Conservation (phyloP, 2,113 vertebrate genomes). For the Brachionichthys hirsutus region DNA sequence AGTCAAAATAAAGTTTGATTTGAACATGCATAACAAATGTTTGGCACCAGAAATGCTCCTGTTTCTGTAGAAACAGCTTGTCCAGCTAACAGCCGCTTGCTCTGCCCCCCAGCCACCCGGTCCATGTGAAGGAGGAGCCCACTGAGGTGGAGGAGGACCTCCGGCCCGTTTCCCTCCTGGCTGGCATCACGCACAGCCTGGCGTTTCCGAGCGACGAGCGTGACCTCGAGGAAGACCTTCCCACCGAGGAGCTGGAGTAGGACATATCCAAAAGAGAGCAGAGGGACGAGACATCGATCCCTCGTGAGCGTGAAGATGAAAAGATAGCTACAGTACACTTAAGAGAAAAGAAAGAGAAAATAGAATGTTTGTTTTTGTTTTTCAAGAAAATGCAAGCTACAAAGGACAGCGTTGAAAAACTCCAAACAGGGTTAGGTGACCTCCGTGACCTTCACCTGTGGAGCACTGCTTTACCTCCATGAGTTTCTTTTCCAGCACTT, state of each 20-base stretch:
- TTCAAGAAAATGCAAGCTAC: slow-evolving; percentile 69
- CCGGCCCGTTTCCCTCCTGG: slow-evolving; percentile 85
- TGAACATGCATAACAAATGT: too few species aligned
- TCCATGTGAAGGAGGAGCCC: slow-evolving; percentile 98
- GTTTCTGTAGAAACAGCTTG: too few species aligned
- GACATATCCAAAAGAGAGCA: slow-evolving; percentile 36
- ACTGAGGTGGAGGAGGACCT: slow-evolving; percentile 90
- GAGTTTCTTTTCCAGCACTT: slow-evolving; percentile 58
- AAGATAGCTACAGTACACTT: slow-evolving; percentile 59
- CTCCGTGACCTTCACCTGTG: slow-evolving; percentile 72
- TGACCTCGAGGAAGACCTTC: slow-evolving; percentile 93
- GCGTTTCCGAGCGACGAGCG: slow-evolving; percentile 87
- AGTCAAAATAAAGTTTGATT: too few species aligned
- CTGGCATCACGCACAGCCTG: slow-evolving; percentile 85
- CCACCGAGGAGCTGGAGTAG: slow-evolving; percentile 94
- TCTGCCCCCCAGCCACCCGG: slow-evolving; percentile 80
- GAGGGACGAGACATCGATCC: slow-evolving; percentile 59
- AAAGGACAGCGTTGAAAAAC: slow-evolving; percentile 72
- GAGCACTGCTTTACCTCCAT: slow-evolving; percentile 65
- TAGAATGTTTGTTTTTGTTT: slow-evolving; percentile 50
- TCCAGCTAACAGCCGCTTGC: not conserved
- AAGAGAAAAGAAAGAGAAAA: slow-evolving; percentile 59
- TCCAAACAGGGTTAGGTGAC: slow-evolving; percentile 80
- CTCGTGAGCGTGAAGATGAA: slow-evolving; percentile 56
- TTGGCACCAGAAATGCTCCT: too few species aligned